Evolutionary conservation across 2,888 invertebrate genomes (phyloP), one percentile per base, ranked within the genome.

Genomic region (Dryadula phaetusa): DNA sequence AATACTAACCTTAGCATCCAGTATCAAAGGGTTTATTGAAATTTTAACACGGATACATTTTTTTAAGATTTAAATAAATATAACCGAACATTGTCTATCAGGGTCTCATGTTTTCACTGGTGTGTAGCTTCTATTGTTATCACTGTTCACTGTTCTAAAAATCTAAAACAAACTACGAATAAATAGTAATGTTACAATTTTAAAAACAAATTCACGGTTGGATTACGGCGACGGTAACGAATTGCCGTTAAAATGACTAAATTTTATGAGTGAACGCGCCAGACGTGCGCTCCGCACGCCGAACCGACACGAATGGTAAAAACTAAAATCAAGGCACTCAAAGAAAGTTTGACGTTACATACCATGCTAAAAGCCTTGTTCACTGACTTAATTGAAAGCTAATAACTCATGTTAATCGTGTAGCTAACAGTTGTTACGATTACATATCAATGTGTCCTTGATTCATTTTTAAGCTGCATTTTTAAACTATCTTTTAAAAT

Each of bases 331-430:
- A 74, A 86, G 84, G 80, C 83, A 84, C 76, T 74, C 79, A 79
- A 90, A 90, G 92, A 92, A 92, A 92, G 80, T 80, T 84, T 82
- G 81, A 85, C 86, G 87, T 86, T 86, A 87, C 76, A 74, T 63
- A 73, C 80, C 77, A 76, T 79, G 79, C 85, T 84, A 84, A 84
- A 86, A 87, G 83, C 85, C 88, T 88, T 77, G 80, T 81, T 79
- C 83, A 79, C 80, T 79, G 82, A 82, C 82, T 85, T 79, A 79
- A 84, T 86, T 84, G 81, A 76, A 80, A 84, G 81, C 81, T 83
- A 85, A 85, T 84, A 83, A 83, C 76, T 82, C 82, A 83, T 83
- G 83, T 83, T 81, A 76, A 72, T 77, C 82, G 75, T 81, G 80
- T 78, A 79, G 64, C 74, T 84, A 82, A 82, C 83, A 81, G 83